phyloP scores from a whole-genome alignment of 2,888 invertebrate species.

The Plagiodera versicolora region DNA sequence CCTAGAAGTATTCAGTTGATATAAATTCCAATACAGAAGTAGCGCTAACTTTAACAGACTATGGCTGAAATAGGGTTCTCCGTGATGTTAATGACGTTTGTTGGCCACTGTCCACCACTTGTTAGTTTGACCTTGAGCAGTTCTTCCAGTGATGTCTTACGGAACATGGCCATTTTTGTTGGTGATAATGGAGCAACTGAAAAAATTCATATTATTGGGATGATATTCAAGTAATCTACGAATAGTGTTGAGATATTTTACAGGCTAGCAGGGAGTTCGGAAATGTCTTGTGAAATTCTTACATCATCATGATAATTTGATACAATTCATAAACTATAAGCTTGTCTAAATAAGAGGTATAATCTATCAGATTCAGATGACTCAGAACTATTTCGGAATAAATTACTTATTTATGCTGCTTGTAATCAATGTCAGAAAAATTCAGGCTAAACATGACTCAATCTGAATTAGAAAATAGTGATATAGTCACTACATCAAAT shows the following conservation, averaged over 20 bases:
- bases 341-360: no score
- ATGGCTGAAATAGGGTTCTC: conserved; percentile 79
- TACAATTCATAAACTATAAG: no score
- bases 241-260: not conserved
- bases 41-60: conserved; percentile 62
- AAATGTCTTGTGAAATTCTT: not conserved
- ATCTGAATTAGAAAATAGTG: not conserved
- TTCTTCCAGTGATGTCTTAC: conserved; percentile 63
- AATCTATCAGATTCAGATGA: not conserved
- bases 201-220: conserved; percentile 41
- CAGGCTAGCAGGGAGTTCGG: not conserved
- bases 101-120: conserved; percentile 55
- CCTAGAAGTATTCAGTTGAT: not conserved
- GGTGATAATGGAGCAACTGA: conserved; percentile 74
- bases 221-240: no score
- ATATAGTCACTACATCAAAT: no score
- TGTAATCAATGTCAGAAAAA: not conserved
- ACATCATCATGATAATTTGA: no score
- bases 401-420: not conserved
- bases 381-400: not conserved
- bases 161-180: conserved; percentile 68
- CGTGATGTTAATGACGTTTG: conserved; percentile 74
- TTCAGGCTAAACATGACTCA: not conserved
- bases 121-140: conserved; percentile 55
- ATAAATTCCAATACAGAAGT: conserved; percentile 48